Base-by-base conservation (phyloP, 35 echinoderm and acorn worm genomes). In the Ophioderma brevispina region DNA sequence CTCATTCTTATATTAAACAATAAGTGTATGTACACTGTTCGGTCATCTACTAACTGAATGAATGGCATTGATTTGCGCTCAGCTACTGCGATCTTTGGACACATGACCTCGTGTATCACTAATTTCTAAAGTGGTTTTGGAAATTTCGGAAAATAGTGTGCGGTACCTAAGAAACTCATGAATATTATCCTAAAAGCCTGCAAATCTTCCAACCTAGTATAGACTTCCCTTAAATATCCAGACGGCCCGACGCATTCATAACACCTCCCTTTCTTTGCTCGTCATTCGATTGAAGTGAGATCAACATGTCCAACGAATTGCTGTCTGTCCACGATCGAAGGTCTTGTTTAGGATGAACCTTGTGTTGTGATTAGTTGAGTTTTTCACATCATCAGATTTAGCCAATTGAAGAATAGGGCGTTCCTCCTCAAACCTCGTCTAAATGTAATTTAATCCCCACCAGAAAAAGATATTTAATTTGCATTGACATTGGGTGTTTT, bases 341-440 rank as follows among this genome's bases (percentile, higher is more conserved):
- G 85, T 87, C 37, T 87, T 87, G 85, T 87, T 76, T 39, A n/a
- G 85, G 85, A 75, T 33, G 25, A 37, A 87, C 36, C n/a, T 77
- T 75, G 56, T 77, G 85, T 43, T 76, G 55, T 75, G 35, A 37
- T 11, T 37, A 35, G 18, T 77, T 5, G 76, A 5, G 11, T 38
- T 19, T 36, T 87, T 76, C 13, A 40, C 23, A 35, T 75, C 55
- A 38, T 28, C 36, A 37, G 85, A 76, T 63, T 77, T 87, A 13
- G 19, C 32, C 38, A 76, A 35, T 23, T 87, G 8, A 77, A 76
- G 55, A 32, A 21, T 11, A 37, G 85, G 40, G 34, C 32, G 63
- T 23, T 87, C 85, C 80, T 81, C 33, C 31, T 36, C 80, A 81
- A 35, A 81, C n/a, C n/a, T n/a, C n/a, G n/a, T n/a, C n/a, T n/a